These are phyloP conservation scores for Poecilia gillii DNA, from an alignment of 2,797 vertebrate genomes.

Conservation along the genomic window DNA sequence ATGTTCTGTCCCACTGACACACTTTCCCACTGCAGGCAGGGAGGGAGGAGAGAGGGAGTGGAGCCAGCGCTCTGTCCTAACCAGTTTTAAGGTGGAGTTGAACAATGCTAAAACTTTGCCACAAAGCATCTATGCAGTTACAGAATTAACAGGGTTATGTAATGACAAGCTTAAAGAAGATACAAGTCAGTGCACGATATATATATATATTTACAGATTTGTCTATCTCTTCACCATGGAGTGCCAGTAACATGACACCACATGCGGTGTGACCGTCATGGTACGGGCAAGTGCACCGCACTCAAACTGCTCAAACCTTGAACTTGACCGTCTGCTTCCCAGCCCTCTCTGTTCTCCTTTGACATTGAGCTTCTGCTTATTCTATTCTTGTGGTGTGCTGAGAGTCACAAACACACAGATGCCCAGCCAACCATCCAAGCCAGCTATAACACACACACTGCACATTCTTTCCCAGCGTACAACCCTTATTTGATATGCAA, in stretches of 20 bases:
- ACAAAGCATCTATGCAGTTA: slow-evolving; percentile 44
- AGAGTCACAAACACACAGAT: slow-evolving; percentile 69
- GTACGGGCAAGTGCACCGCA: slow-evolving; percentile 36
- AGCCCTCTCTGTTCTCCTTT: slow-evolving; percentile 53
- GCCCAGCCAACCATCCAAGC: slow-evolving; percentile 46
- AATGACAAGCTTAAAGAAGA: slow-evolving; percentile 33
- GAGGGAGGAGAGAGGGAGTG: slow-evolving; percentile 52
- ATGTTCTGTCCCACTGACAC: slow-evolving; percentile 87
- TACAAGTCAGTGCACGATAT: background rate
- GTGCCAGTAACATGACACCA: slow-evolving; percentile 10
- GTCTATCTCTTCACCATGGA: background rate
- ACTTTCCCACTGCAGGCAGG: slow-evolving; percentile 81
- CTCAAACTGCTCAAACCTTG: slow-evolving; percentile 35
- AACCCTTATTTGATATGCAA: background rate
- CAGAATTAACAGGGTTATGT: slow-evolving; percentile 46
- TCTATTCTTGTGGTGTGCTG: slow-evolving; percentile 73
- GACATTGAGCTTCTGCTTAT: slow-evolving; percentile 71
- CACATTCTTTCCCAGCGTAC: slow-evolving; percentile 31
- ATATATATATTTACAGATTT: slow-evolving; percentile 1
- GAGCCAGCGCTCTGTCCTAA: slow-evolving; percentile 36
- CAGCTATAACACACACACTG: slow-evolving; percentile 38
- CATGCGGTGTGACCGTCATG: slow-evolving; percentile 15
- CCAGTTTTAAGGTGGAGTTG: slow-evolving; percentile 81
- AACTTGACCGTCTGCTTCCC: slow-evolving; percentile 63
- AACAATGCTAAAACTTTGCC: slow-evolving; percentile 36